phyloP scores from a whole-genome alignment of 1,140 invertebrate genomes.

The Ceratosolen fusciceps region DNA sequence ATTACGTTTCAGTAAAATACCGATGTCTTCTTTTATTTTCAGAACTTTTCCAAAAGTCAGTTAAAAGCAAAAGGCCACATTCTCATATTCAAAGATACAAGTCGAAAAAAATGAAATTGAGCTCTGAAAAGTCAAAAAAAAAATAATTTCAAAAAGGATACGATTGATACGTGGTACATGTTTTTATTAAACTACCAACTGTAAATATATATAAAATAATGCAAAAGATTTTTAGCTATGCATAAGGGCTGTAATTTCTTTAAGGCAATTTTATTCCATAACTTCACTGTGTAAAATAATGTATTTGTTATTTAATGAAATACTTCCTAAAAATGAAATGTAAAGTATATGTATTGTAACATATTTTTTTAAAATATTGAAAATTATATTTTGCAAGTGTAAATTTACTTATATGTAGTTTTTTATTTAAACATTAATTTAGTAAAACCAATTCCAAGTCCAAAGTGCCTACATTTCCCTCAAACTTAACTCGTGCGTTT shows the following conservation, averaged over 20 bases:
- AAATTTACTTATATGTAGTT: no score
- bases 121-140: slow-evolving; percentile 27
- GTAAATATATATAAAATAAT: slow-evolving; percentile 35
- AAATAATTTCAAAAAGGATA: no score
- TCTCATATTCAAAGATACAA: slow-evolving; percentile 53
- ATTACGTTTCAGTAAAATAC: slow-evolving; percentile 1
- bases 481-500: no score
- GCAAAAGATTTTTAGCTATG: slow-evolving; percentile 3
- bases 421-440: no score
- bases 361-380: neutral
- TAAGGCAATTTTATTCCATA: neutral
- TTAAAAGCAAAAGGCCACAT: slow-evolving; percentile 52
- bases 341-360: neutral
- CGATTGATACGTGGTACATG: neutral
- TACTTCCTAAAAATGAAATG: neutral
- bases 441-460: no score
- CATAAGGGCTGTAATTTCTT: slow-evolving; percentile 9
- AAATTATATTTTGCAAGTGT: neutral
- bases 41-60: slow-evolving; percentile 57
- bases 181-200: slow-evolving; percentile 12
- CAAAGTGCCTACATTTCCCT: no score
- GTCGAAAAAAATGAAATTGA: slow-evolving; percentile 54
- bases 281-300: slow-evolving; percentile 8
- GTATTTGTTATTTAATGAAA: slow-evolving; percentile 28
- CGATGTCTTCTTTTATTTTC: slow-evolving; percentile 35